These are phyloP conservation scores for Leucopternis melanops DNA, from an alignment of 2,113 vertebrate genomes.

Conservation along the genomic window DNA sequence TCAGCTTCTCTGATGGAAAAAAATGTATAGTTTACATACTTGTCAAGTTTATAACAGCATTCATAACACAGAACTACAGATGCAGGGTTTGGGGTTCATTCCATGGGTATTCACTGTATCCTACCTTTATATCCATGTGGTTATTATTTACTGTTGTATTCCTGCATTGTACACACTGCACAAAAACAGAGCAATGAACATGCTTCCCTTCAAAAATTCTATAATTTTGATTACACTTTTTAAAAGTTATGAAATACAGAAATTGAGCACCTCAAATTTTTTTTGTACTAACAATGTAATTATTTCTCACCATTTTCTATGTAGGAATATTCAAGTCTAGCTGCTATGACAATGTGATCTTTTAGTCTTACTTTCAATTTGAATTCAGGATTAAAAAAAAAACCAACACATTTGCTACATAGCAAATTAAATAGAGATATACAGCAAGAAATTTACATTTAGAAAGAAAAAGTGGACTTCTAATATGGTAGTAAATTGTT, in stretches of 20 bases:
- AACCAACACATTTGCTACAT: not conserved
- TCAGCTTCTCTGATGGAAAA: not conserved
- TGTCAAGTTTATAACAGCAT: not conserved
- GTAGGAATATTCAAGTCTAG: not conserved
- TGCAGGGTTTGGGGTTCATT: not conserved
- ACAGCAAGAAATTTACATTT: constrained; percentile 20
- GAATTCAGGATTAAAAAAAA: not conserved
- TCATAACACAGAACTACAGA: not conserved
- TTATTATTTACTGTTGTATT: not conserved
- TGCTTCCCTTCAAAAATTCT: not conserved
- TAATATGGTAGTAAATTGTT: not conserved
- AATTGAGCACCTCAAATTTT: not conserved
- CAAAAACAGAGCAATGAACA: not conserved
- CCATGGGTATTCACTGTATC: not conserved
- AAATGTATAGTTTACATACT: not conserved
- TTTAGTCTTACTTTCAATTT: not conserved
- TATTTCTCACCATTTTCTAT: not conserved
- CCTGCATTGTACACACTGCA: not conserved
- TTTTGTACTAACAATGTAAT: not conserved
- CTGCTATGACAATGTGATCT: not conserved
- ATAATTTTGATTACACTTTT: not conserved
- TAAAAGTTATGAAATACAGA: not conserved
- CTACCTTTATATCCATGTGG: not conserved
- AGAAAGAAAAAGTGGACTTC: constrained; percentile 5
- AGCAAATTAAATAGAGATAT: not conserved